phyloP scores from a whole-genome alignment of 2,797 vertebrate species.

The Tamandua tetradactyla region DNA sequence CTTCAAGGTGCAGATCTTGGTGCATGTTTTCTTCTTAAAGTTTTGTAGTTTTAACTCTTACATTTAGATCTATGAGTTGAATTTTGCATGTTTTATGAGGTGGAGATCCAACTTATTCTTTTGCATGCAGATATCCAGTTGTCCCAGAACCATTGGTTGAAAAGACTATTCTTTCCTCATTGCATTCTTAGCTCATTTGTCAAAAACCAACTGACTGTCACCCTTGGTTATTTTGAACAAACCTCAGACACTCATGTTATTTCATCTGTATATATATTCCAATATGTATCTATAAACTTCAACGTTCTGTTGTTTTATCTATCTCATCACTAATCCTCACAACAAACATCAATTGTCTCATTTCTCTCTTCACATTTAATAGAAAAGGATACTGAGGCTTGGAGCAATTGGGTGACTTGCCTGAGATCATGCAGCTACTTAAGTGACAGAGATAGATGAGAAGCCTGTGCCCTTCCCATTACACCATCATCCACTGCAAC shows the following conservation, averaged over 20 bases:
- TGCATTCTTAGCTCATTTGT: background rate
- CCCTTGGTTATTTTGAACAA: background rate
- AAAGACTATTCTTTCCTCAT: background rate
- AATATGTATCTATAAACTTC: background rate
- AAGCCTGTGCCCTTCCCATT: background rate
- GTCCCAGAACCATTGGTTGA: background rate
- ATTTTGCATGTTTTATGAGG: background rate
- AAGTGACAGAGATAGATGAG: background rate
- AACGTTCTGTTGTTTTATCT: background rate
- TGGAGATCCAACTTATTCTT: background rate
- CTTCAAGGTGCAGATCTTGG: background rate
- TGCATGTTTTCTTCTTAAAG: background rate
- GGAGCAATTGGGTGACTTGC: background rate
- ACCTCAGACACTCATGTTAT: background rate
- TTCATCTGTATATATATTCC: background rate
- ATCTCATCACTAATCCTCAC: background rate
- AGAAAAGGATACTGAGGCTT: conserved; percentile 3
- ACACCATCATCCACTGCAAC: background rate
- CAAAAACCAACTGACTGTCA: background rate
- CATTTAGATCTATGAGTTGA: conserved; percentile 13
- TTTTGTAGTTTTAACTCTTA: background rate
- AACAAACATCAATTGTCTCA: background rate
- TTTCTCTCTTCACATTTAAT: too few relatives aligned
- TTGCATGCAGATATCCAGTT: background rate
- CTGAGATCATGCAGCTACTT: background rate